phyloP scores from a whole-genome alignment of 2,113 vertebrate species.

The Micronycteris hirsuta region DNA sequence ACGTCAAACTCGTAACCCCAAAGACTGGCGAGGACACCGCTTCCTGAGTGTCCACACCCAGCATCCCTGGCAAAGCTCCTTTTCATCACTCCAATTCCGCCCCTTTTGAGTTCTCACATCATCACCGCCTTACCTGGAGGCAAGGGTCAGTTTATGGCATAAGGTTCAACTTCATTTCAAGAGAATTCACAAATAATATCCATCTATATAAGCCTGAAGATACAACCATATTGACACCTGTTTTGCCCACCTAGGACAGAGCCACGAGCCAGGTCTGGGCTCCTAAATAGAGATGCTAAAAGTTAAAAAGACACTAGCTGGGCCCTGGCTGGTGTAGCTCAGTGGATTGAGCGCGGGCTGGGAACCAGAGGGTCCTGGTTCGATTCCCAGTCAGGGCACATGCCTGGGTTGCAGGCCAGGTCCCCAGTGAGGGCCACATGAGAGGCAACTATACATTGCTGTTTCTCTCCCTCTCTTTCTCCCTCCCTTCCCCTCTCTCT shows the following conservation, averaged over 20 bases:
- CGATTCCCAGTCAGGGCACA: too few relatives aligned
- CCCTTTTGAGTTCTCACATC: neutral
- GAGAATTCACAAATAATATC: neutral
- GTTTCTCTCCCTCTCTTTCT: too few relatives aligned
- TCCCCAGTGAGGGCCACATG: too few relatives aligned
- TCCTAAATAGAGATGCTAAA: neutral
- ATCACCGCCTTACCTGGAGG: neutral
- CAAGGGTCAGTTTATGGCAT: neutral
- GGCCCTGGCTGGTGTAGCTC: too few relatives aligned
- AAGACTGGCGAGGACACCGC: neutral
- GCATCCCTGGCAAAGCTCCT: neutral
- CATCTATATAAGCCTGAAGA: neutral
- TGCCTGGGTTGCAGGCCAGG: too few relatives aligned
- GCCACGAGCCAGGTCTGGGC: neutral
- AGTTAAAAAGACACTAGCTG: neutral
- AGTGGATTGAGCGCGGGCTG: too few relatives aligned
- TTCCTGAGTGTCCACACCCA: neutral
- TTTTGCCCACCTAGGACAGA: neutral
- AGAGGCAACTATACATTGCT: too few relatives aligned
- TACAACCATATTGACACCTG: neutral
- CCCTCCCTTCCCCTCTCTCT: too few relatives aligned
- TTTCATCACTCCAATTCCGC: neutral
- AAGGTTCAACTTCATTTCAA: neutral
- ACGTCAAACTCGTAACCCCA: neutral
- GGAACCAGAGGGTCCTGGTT: too few relatives aligned